Base-by-base conservation (phyloP, 2,888 invertebrate species). In the Oscheius sp. region DNA sequence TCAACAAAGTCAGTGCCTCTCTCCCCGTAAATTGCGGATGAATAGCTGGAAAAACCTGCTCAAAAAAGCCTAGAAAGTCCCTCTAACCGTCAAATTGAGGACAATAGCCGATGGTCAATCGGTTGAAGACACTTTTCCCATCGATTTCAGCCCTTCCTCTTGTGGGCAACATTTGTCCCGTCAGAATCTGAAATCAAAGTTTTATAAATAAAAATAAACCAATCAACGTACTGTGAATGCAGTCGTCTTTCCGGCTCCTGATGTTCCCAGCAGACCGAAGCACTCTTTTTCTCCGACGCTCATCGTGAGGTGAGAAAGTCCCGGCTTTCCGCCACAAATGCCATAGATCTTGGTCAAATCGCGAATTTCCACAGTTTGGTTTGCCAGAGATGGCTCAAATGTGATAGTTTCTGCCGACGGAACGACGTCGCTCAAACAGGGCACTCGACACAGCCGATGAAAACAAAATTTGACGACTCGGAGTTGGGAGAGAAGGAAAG, bases 1-100 rank as follows among this genome's bases (percentile, higher is more conserved):
- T 82, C 20, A 84, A 61, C 17, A 82, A 53, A 48, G 70, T 57
- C 46, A 83, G 70, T 5, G 71, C 65, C 63, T 82, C 76, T 42
- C 76, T 66, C 2, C 81, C 81, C 20, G 81, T 84, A 27, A 83
- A 58, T n/a, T 84, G 80, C 29, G 69, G 45, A 8, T 78, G 65
- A 4, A 82, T 72, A 10, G 82, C 81, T n/a, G 42, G 61, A 29
- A 46, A n/a, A n/a, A n/a, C n/a, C 52, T 84, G 84, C 12, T 84
- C 84, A 52, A 84, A 84, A 65, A 83, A 84, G 25, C 84, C 84
- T 48, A n/a, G n/a, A n/a, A n/a, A n/a, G n/a, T n/a, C n/a, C n/a
- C n/a, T n/a, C n/a, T n/a, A n/a, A n/a, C n/a, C n/a, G 50, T 84
- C 84, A 58, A 82, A 80, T 20, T 84, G 84, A 12, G 84, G 84